phyloP scores from a whole-genome alignment of 2,113 vertebrate genomes.

The Dipodomys ordii region DNA sequence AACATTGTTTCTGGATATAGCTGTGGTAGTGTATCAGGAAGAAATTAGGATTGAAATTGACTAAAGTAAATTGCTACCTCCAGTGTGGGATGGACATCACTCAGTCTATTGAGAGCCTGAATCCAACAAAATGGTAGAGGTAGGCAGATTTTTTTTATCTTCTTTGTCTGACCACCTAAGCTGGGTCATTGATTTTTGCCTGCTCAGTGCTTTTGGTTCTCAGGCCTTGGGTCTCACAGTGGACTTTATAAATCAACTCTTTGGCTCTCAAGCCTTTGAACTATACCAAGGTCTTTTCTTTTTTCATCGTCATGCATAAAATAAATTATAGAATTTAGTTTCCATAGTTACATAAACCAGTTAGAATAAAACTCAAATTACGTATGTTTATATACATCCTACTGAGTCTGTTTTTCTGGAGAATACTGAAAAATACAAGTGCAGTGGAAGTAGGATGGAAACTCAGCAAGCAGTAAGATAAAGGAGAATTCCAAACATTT shows the following conservation, averaged over 20 bases:
- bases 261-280: background rate
- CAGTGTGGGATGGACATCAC: background rate
- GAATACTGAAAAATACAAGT: background rate
- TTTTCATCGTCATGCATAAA: background rate
- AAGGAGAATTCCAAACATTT: background rate
- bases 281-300: background rate
- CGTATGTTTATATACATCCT: no score
- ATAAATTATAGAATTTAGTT: background rate
- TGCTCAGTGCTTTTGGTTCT: background rate
- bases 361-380: background rate
- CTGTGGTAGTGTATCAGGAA: background rate
- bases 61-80: background rate
- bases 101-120: background rate
- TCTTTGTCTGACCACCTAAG: background rate
- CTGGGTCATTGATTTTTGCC: background rate
- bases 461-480: background rate
- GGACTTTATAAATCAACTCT: background rate
- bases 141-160: background rate
- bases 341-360: background rate
- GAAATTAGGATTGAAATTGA: background rate
- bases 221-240: background rate
- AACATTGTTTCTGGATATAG: background rate
- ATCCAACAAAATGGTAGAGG: background rate
- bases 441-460: background rate
- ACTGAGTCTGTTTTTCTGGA: background rate